Conservation (phyloP, 2,888 invertebrate genomes). For the Luffia ferchaultella region DNA sequence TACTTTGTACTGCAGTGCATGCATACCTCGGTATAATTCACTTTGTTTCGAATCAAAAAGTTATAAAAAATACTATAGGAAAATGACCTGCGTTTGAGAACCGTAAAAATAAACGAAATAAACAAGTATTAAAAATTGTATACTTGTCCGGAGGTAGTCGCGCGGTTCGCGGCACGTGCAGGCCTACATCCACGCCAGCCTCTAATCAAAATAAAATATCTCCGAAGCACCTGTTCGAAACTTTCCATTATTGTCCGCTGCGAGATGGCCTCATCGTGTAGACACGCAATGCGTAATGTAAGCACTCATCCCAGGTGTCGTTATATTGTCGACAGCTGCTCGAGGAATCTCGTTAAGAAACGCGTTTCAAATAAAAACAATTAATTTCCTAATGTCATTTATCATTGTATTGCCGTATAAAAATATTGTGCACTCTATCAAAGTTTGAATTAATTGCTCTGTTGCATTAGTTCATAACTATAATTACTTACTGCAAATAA, state of each 20-base stretch:
- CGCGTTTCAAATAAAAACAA: not conserved
- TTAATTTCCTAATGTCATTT: not conserved
- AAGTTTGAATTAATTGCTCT: no score
- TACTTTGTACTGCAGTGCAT: no score
- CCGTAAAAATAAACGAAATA: no score
- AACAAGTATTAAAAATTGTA: no score
- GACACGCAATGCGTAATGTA: conserved; percentile 23
- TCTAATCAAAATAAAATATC: conserved; percentile 32
- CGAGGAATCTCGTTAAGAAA: not conserved
- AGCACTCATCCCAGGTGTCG: conserved; percentile 1
- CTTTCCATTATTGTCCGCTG: conserved; percentile 42
- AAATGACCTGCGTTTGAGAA: no score
- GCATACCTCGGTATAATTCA: no score
- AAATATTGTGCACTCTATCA: not conserved
- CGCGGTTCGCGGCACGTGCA: not conserved
- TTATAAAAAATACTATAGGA: no score
- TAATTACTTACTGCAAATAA: no score
- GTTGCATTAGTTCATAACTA: no score
- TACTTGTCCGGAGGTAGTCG: not conserved
- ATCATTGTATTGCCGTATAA: not conserved
- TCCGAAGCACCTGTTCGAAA: conserved; percentile 35
- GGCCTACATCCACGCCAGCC: conserved; percentile 2
- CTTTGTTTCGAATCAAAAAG: no score
- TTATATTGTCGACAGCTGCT: conserved; percentile 1
- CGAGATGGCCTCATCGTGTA: conserved; percentile 33